A percentile compares a stretch with the other conserved stretches of the same genome.
Evolutionary conservation across 1,140 invertebrate species (phyloP).

Genomic region (Heliconius himera): DNA sequence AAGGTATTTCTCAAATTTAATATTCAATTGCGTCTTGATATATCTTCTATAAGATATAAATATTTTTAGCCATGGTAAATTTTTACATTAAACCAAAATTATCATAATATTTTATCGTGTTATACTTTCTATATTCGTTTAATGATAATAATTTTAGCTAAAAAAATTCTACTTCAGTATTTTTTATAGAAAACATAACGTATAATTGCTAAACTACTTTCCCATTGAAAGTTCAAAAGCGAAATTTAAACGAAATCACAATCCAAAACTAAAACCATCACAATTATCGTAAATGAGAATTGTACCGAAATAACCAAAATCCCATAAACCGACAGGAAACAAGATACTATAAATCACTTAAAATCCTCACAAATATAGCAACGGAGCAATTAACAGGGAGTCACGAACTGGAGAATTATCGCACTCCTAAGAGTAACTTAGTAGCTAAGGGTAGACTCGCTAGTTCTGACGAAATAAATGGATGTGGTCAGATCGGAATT

Average conservation of each 20-base stretch:
- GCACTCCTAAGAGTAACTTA: conserved; percentile 1
- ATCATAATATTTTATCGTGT: too few relatives aligned
- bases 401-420: conserved; percentile 13
- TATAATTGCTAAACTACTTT: too few relatives aligned
- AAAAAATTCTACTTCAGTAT: too few relatives aligned
- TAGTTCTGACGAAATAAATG: background rate
- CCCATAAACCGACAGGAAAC: conserved; percentile 18
- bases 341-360: conserved; percentile 14
- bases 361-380: conserved; percentile 14
- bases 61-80: too few relatives aligned
- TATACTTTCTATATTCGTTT: too few relatives aligned
- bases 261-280: background rate
- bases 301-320: conserved; percentile 16
- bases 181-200: too few relatives aligned
- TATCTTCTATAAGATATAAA: too few relatives aligned
- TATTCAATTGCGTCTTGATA: too few relatives aligned
- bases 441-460: background rate
- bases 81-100: too few relatives aligned
- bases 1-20: too few relatives aligned
- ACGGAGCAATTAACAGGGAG: conserved; percentile 15
- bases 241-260: background rate
- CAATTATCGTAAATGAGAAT: background rate
- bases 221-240: too few relatives aligned
- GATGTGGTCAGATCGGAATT: background rate
- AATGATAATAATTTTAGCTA: too few relatives aligned